A percentile compares a stretch with the other conserved stretches of the same genome.
Evolutionary conservation across 1,140 invertebrate species (phyloP).

Genomic region (Eueides isabella): DNA sequence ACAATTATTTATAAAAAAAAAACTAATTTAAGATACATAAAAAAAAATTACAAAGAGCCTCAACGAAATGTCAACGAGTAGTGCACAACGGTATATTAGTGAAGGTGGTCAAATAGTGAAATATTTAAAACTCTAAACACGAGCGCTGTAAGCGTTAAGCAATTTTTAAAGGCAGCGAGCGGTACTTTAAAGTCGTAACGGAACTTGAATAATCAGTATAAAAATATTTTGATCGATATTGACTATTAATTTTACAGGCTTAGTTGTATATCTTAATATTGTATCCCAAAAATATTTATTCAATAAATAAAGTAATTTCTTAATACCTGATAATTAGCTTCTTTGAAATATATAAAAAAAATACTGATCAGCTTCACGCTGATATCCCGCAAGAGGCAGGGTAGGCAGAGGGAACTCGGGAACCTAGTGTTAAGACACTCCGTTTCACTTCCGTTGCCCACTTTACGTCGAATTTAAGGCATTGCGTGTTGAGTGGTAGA

Average conservation of each 20-base stretch:
- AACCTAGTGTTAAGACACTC: too few relatives aligned
- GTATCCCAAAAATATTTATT: not conserved
- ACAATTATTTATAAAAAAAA: too few relatives aligned
- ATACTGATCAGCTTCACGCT: too few relatives aligned
- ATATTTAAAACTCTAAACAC: conserved; percentile 19
- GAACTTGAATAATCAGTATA: not conserved
- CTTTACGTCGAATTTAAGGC: too few relatives aligned
- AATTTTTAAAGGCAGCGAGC: conserved; percentile 13
- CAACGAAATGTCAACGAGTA: not conserved
- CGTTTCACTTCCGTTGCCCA: too few relatives aligned
- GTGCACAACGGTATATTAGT: conserved; percentile 22
- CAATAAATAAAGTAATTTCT: not conserved
- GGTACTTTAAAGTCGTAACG: conserved; percentile 16
- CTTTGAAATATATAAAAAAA: too few relatives aligned
- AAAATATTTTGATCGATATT: not conserved
- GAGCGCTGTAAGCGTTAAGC: conserved; percentile 14
- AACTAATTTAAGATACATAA: too few relatives aligned
- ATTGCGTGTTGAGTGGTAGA: too few relatives aligned
- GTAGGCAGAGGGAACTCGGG: too few relatives aligned
- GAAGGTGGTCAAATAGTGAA: conserved; percentile 26
- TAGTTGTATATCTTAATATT: not conserved
- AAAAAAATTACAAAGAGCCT: not conserved
- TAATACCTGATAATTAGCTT: too few relatives aligned
- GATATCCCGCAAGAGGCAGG: too few relatives aligned
- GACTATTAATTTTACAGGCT: not conserved